Conservation (phyloP, 1,140 invertebrate species). For the Oscheius sp. region DNA sequence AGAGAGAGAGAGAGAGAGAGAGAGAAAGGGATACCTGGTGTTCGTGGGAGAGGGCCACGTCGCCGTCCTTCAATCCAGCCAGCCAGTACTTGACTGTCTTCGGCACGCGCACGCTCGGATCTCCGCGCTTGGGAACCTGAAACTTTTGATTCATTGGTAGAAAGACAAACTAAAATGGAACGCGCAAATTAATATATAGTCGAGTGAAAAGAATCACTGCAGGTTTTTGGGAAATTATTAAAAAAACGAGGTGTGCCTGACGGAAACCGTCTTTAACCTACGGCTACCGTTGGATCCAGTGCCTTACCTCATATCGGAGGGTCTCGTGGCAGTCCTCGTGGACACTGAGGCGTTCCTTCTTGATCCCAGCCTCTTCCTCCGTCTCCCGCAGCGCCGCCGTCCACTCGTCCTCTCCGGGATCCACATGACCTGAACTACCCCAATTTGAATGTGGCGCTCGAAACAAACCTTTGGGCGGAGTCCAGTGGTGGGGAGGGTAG, state of each 20-base stretch:
- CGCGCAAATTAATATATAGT: no score
- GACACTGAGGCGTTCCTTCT: constrained; percentile 4
- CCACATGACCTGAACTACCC: constrained; percentile 27
- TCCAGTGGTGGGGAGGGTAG: constrained; percentile 35
- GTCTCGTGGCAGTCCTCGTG: constrained; percentile 31
- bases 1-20: no score
- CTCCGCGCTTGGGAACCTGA: background rate
- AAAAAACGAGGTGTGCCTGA: no score
- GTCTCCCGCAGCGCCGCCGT: constrained; percentile 30
- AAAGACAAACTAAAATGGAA: background rate
- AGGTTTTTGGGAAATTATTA: no score
- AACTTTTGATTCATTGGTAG: background rate
- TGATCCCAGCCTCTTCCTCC: constrained; percentile 15
- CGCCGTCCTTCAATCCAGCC: constrained; percentile 17
- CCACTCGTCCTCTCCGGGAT: constrained; percentile 41
- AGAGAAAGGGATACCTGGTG: constrained; percentile 19
- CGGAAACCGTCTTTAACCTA: no score
- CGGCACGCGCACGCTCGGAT: background rate
- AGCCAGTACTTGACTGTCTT: constrained; percentile 35
- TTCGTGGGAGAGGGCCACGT: constrained; percentile 15
- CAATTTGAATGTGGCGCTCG: background rate
- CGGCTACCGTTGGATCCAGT: no score
- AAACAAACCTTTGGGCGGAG: constrained; percentile 27
- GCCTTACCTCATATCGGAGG: constrained; percentile 8
- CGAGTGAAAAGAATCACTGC: no score